Evolutionary conservation across 2,113 vertebrate species (phyloP).

Genomic region (Myanophis thanlyinensis): DNA sequence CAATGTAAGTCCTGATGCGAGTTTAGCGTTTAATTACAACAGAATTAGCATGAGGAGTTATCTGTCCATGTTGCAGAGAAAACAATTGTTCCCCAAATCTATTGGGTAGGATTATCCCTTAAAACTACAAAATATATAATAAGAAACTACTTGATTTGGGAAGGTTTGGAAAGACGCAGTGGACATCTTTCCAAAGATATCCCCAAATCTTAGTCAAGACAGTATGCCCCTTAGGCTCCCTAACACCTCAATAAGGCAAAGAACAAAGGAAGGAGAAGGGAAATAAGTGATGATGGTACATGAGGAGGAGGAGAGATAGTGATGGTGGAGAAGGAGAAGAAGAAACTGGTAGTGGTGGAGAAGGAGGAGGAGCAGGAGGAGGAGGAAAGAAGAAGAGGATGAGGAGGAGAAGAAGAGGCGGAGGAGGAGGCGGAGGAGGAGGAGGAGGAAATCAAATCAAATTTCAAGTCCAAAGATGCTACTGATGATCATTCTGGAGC

Average conservation of each 20-base stretch:
- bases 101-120: not conserved
- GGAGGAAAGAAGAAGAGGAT: not conserved
- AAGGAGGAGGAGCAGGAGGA: not conserved
- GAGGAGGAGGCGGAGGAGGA: not conserved
- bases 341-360: no score
- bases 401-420: no score
- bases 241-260: not conserved
- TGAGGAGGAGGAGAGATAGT: not conserved
- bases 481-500: not conserved
- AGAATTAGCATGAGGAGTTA: not conserved
- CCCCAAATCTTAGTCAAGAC: not conserved
- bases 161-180: not conserved
- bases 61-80: not conserved
- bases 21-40: not conserved
- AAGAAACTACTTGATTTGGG: not conserved
- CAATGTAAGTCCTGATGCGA: conserved; percentile 55
- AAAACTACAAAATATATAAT: not conserved
- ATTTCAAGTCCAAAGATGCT: not conserved
- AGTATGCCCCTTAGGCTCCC: not conserved
- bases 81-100: not conserved
- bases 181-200: not conserved
- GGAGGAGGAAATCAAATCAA: not conserved
- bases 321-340: no score
- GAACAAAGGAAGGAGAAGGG: not conserved
- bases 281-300: not conserved